These are phyloP conservation scores for Tyrannus savana DNA, from an alignment of 2,113 vertebrate genomes.

Conservation along the genomic window DNA sequence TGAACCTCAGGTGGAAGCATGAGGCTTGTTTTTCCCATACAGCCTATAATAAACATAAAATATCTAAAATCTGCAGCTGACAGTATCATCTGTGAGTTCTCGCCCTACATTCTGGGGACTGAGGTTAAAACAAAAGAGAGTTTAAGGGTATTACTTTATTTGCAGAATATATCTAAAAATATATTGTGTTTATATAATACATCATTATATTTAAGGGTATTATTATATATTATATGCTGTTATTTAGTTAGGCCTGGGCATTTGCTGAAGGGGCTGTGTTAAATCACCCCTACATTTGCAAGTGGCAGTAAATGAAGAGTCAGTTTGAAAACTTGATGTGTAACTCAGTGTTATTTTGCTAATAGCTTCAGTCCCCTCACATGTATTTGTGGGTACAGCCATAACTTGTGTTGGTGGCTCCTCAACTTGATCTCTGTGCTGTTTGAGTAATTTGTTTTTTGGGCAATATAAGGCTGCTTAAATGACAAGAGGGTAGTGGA, in stretches of 20 bases:
- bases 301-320: background rate
- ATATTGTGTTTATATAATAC: background rate
- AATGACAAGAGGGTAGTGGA: background rate
- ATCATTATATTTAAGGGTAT: background rate
- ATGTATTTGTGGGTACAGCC: background rate
- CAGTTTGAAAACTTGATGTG: background rate
- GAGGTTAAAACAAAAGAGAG: background rate
- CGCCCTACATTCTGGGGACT: background rate
- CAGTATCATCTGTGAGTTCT: background rate
- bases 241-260: background rate
- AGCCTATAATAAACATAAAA: background rate
- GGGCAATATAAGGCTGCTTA: background rate
- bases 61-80: background rate
- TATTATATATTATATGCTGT: rapidly evolving
- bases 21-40: background rate
- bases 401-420: background rate
- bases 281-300: background rate
- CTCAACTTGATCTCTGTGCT: background rate
- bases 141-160: background rate
- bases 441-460: background rate
- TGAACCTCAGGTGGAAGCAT: background rate
- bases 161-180: background rate
- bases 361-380: background rate
- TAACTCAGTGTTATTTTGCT: background rate
- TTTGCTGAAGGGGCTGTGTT: background rate